Evolutionary conservation across 1,140 invertebrate genomes (phyloP).

Genomic region (Drosophila lacteicornis): DNA sequence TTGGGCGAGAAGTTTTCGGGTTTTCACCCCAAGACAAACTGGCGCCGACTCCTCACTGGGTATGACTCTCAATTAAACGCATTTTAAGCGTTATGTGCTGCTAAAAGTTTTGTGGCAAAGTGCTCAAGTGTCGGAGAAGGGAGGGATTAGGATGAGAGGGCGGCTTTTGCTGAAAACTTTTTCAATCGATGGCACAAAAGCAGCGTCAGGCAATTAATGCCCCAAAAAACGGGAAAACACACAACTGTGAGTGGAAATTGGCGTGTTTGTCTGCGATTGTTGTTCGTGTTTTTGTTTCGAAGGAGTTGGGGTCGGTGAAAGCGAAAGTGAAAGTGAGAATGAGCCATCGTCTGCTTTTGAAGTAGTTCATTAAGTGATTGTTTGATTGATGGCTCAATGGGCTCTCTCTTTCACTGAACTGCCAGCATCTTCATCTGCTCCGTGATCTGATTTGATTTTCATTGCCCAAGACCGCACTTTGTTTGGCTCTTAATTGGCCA

Average conservation of each 20-base stretch:
- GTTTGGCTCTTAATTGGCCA: slow-evolving; percentile 64
- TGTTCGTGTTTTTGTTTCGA: slow-evolving; percentile 39
- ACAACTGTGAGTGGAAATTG: slow-evolving; percentile 56
- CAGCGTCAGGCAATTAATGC: slow-evolving; percentile 49
- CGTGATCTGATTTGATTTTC: slow-evolving; percentile 55
- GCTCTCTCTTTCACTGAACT: slow-evolving; percentile 7
- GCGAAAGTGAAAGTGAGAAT: slow-evolving; percentile 1
- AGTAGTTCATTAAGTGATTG: slow-evolving; percentile 81
- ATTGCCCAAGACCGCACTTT: slow-evolving; percentile 37
- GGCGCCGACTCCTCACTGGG: slow-evolving; percentile 8
- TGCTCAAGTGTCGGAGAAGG: slow-evolving; percentile 13
- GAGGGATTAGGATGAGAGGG: not conserved
- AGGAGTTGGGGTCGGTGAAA: not conserved
- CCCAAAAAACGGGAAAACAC: slow-evolving; percentile 33
- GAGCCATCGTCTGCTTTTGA: slow-evolving; percentile 52
- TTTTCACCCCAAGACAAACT: slow-evolving; percentile 3
- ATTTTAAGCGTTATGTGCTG: slow-evolving; percentile 59
- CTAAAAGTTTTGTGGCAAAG: slow-evolving; percentile 43
- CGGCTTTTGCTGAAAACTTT: slow-evolving; percentile 47
- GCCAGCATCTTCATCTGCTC: slow-evolving; percentile 22
- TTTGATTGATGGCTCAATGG: slow-evolving; percentile 65
- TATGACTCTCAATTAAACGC: slow-evolving; percentile 59
- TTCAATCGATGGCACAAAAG: slow-evolving; percentile 71
- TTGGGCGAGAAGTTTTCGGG: slow-evolving; percentile 41
- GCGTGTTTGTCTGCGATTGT: slow-evolving; percentile 53